A percentile compares a stretch with the other conserved stretches of the same genome.
phyloP scores from a whole-genome alignment of 2,888 invertebrate species.

The Orchestes rusci region DNA sequence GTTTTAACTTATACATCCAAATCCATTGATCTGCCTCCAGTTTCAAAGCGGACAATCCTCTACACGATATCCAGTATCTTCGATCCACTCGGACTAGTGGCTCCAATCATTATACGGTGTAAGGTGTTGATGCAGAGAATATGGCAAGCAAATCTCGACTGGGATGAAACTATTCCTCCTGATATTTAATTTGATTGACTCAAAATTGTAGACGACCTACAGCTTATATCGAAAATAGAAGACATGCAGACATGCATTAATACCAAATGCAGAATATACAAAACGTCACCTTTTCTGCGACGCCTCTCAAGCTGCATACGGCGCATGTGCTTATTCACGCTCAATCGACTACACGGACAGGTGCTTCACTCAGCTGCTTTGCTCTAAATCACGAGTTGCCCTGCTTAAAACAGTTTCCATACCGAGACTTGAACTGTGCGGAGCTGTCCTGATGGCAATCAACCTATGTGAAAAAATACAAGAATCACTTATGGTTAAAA shows the following conservation, averaged over 20 bases:
- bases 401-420: too few relatives aligned
- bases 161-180: not conserved
- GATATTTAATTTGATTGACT: not conserved
- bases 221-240: not conserved
- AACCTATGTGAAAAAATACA: slow-evolving; percentile 7
- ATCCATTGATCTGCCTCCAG: not conserved
- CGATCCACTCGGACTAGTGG: not conserved
- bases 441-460: slow-evolving; percentile 7
- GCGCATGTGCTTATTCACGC: slow-evolving; percentile 5
- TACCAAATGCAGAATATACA: not conserved
- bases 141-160: not conserved
- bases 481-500: slow-evolving; percentile 1
- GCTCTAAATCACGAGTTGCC: slow-evolving; percentile 12
- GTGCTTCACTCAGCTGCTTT: not conserved
- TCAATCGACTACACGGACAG: not conserved
- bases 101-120: too few relatives aligned
- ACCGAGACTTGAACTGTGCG: slow-evolving; percentile 16
- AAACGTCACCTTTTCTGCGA: not conserved
- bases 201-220: not conserved
- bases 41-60: not conserved
- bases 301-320: not conserved
- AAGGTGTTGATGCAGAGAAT: not conserved
- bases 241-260: slow-evolving; percentile 1
- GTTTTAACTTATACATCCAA: not conserved
- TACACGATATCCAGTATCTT: not conserved